These are phyloP conservation scores for Lasioglossum calceatum DNA, from an alignment of 2,888 invertebrate genomes.

Conservation along the genomic window DNA sequence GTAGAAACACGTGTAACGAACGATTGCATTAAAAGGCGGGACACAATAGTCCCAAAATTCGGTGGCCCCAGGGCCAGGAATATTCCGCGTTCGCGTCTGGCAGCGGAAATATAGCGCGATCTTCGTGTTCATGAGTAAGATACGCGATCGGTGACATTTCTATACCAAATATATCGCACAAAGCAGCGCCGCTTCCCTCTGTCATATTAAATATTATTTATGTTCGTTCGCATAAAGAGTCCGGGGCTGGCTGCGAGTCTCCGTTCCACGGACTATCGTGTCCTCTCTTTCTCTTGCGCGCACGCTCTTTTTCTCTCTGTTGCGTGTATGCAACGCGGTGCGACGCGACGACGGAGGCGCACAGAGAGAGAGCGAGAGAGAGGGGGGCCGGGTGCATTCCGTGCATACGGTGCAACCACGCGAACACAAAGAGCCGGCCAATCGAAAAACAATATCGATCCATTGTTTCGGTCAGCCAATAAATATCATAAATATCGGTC, in stretches of 20 bases:
- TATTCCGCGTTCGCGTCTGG: constrained; percentile 29
- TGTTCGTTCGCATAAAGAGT: constrained; percentile 77
- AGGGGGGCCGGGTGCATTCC: constrained; percentile 12
- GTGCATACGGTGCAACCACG: constrained; percentile 41
- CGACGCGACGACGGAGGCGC: not conserved
- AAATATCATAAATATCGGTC: constrained; percentile 82
- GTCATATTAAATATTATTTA: constrained; percentile 85
- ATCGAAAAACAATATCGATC: constrained; percentile 85
- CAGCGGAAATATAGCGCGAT: constrained; percentile 28
- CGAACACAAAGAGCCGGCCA: constrained; percentile 68
- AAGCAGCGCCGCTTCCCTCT: constrained; percentile 79
- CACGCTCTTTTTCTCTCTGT: not conserved
- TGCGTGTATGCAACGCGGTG: constrained; percentile 1
- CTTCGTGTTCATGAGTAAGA: constrained; percentile 72
- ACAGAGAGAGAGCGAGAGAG: not conserved
- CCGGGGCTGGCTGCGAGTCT: constrained; percentile 52
- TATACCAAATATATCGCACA: constrained; percentile 84
- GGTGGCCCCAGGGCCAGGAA: not conserved
- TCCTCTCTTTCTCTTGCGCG: constrained; percentile 3
- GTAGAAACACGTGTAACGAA: not conserved
- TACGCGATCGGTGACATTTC: constrained; percentile 83
- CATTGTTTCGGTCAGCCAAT: constrained; percentile 82
- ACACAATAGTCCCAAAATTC: not conserved
- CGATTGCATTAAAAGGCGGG: not conserved
- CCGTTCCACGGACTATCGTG: constrained; percentile 32